phyloP scores from a whole-genome alignment of 2,797 vertebrate species.

The Chelonia mydas region DNA sequence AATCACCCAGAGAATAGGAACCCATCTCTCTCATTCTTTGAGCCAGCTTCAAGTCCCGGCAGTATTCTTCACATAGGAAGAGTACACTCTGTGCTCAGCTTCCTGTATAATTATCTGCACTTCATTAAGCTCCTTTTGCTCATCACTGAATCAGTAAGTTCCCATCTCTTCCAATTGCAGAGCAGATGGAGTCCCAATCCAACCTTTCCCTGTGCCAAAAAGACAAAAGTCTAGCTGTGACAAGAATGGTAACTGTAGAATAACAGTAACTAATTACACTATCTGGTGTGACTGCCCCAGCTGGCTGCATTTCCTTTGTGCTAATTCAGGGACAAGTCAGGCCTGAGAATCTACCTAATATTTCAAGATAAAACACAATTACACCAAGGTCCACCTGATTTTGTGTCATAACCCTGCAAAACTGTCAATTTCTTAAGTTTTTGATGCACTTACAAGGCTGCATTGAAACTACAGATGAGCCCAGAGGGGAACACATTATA shows the following conservation, averaged over 20 bases:
- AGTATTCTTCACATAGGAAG: constrained; percentile 44
- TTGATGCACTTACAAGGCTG: not conserved
- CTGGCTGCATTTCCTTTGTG: not conserved
- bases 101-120: constrained; percentile 41
- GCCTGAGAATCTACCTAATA: not conserved
- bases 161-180: not conserved
- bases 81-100: not conserved
- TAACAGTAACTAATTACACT: not conserved
- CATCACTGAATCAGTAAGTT: not conserved
- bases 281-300: not conserved
- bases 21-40: not conserved
- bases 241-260: not conserved
- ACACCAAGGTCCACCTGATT: not conserved
- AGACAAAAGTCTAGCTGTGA: not conserved
- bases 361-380: not conserved
- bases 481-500: not conserved
- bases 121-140: constrained; percentile 10
- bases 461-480: not conserved
- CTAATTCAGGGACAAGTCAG: not conserved
- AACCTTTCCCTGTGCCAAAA: not conserved
- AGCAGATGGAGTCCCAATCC: not conserved
- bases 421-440: not conserved
- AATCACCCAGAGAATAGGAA: not conserved
- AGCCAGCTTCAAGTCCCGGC: not conserved
- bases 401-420: not conserved